Base-by-base conservation (phyloP, 2,797 vertebrate species). In the Gobio occitaniae region DNA sequence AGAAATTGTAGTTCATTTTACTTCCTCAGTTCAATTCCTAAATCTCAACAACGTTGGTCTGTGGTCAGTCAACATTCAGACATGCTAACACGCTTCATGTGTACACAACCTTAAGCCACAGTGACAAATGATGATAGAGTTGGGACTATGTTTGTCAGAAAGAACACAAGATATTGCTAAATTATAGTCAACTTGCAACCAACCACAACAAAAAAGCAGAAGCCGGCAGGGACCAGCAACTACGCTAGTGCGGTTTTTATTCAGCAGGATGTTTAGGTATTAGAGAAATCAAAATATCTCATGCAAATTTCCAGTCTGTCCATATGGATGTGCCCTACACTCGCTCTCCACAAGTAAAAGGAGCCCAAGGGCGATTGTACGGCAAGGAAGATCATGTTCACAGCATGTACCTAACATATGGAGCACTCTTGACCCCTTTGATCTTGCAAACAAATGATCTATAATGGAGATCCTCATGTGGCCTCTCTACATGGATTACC, bases 371-470 rank as follows among this genome's bases (percentile, higher is more conserved):
- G 75, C 41, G 54, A 70, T 50, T 79, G 25, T 25, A 59, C 41
- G 9, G 29, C 16, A 25, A 3, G 29, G 29, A 78, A 78, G 65
- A 79, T 79, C 83, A 78, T 84, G 83, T 84, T 84, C 83, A 79
- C 75, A 79, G 52, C 83, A 63, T 84, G 83, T 84, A 50, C 54
- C 66, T 71, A 79, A 70, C 83, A 84, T 72, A 84, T 78, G 76
- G 83, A 61, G 83, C 66, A 19, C 75, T 72, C 83, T 70, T 79
- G 83, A 84, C 75, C 83, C 82, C 83, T 84, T 84, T 84, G 83
- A 84, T 84, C 65, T 79, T 38, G 41, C 54, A 36, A 32, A 59
- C 83, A 84, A 71, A 84, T 79, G 76, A 63, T 59, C 83, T 72
- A 84, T 84, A 79, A 79, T 75, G 16, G 63, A 84, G 74, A 77